Evolutionary conservation across 2,797 vertebrate species (phyloP).

Genomic region (Morus bassanus): DNA sequence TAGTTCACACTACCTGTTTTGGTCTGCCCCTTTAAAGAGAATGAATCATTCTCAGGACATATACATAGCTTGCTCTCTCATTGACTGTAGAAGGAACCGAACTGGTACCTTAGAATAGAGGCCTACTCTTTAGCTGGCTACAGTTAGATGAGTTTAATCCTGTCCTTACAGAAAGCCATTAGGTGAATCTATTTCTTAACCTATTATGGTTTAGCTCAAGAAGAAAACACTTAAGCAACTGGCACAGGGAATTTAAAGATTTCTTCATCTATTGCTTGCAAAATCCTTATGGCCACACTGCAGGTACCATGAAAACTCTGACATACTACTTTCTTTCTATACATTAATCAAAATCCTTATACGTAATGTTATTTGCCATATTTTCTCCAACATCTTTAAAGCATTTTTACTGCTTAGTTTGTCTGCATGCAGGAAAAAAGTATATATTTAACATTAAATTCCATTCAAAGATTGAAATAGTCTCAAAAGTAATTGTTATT

Average conservation of each 20-base stretch:
- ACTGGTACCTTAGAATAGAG: background rate
- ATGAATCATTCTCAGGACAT: background rate
- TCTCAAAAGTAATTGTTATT: background rate
- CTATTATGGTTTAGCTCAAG: background rate
- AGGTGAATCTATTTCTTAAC: background rate
- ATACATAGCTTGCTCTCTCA: background rate
- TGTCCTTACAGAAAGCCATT: background rate
- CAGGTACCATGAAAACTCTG: background rate
- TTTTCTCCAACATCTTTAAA: background rate
- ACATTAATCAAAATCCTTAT: background rate
- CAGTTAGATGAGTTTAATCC: background rate
- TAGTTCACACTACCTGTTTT: background rate
- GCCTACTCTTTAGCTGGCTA: background rate
- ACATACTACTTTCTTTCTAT: background rate
- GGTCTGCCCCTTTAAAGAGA: background rate
- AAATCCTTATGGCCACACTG: background rate
- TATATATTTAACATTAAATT: background rate
- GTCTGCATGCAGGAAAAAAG: background rate
- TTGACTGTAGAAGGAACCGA: background rate
- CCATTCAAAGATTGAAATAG: background rate
- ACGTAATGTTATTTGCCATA: fast-evolving
- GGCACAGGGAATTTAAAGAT: background rate
- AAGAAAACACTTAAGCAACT: background rate
- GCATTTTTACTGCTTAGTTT: background rate
- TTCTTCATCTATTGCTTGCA: background rate